Base-by-base conservation (phyloP, 2,888 invertebrate species). In the Arrhopalites spinosus region DNA sequence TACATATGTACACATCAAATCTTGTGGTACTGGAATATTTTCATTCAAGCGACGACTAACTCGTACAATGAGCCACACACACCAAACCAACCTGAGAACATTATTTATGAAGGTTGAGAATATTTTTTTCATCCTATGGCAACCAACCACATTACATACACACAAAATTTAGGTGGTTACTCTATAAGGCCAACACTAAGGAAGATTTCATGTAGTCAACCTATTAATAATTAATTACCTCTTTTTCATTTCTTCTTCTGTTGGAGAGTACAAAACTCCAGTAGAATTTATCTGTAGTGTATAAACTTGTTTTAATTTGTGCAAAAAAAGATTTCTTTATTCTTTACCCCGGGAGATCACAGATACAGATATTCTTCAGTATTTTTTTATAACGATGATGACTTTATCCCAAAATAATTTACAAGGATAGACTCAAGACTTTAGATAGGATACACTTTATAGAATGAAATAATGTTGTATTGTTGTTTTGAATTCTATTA, bases 151-250 rank as follows among this genome's bases (percentile, higher is more conserved):
- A 27, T 5, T 3, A 3, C 36, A 36, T 11, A 36, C 3, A 36
- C 36, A 36, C 36, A 11, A 36, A 11, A n/a, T n/a, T n/a, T n/a
- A n/a, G n/a, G n/a, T n/a, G n/a, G n/a, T n/a, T n/a, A n/a, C n/a
- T n/a, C n/a, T n/a, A n/a, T n/a, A n/a, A n/a, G n/a, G n/a, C n/a
- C n/a, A n/a, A n/a, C n/a, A 61, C 23, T 17, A 23, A 5, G 53
- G 15, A 53, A 15, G 53, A 53, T 23, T 17, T 20, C 59, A 63
- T 7, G 30, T 27, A 63, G 27, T 63, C 30, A 30, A 63, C 63
- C 7, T 63, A 63, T 63, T 29, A 30, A 63, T 63, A 63, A 63
- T 63, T 63, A 63, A 63, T 63, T 63, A 63, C 63, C 27, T n/a
- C 15, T 53, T 20, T 63, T 29, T 63, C 27, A n/a, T 29, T 13